A percentile compares a stretch with the other conserved stretches of the same genome.
Evolutionary conservation across 2,113 vertebrate genomes (phyloP).

Genomic region (Genyomyrus donnyi): DNA sequence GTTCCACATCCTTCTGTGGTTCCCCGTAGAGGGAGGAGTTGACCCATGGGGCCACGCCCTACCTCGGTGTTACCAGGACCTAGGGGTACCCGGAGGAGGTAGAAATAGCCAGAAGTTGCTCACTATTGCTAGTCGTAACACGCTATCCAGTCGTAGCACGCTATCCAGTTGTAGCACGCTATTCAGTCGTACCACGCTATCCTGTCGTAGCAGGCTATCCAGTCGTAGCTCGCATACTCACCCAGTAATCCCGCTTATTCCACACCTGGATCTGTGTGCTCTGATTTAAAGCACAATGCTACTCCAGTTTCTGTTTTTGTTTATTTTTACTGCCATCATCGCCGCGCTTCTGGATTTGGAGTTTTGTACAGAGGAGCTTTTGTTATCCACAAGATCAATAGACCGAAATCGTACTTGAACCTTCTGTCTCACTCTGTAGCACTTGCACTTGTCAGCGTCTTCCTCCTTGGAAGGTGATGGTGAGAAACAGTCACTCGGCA

Average conservation of each 20-base stretch:
- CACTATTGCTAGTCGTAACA: neutral
- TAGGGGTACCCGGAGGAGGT: neutral
- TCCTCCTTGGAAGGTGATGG: neutral
- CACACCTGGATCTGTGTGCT: neutral
- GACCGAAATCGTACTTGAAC: neutral
- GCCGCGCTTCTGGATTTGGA: neutral
- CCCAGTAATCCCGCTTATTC: neutral
- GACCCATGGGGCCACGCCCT: neutral
- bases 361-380: neutral
- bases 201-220: too few species aligned
- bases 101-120: neutral
- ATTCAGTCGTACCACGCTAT: neutral
- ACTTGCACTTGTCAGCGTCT: neutral
- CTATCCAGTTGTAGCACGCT: too few species aligned
- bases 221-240: neutral
- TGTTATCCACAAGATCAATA: neutral
- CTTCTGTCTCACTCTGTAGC: neutral
- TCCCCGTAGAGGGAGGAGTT: neutral
- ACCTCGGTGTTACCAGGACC: neutral
- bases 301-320: neutral
- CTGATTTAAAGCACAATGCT: neutral
- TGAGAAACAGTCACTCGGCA: neutral
- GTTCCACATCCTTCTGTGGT: neutral
- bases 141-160: neutral
- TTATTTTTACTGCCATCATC: neutral